Base-by-base conservation (phyloP, 1,140 invertebrate genomes). In the Pachypeltis micranthus region DNA sequence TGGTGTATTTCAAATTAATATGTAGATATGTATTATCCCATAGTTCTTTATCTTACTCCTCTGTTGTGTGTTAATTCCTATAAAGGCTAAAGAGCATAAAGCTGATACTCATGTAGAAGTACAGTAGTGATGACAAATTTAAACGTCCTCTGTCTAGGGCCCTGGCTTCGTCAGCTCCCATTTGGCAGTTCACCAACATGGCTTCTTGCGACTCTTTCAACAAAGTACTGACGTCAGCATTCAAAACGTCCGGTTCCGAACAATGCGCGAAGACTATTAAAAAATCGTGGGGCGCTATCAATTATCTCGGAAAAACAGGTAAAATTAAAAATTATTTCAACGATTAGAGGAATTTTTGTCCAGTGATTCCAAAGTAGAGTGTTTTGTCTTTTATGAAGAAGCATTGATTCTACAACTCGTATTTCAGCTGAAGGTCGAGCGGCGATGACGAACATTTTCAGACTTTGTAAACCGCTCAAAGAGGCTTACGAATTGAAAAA, bases 141-240 rank as follows among this genome's bases (percentile, higher is more conserved):
- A n/a, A n/a, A n/a, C n/a, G n/a, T 39, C 16, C 16, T 39, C 31
- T 10, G 23, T n/a, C n/a, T n/a, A 93, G 95, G n/a, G 87, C 95
- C 1, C 84, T 99, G 59, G 93, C 96, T 28, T 85, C 93, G 2
- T 98, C 94, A 19, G 96, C 96, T 0, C 96, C 96, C 0, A 85
- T 99, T 64, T 84, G 90, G 69, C 91, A 95, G 77, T 98, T 96
- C 72, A 75, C 79, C 1, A 88, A 83, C 23, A 72, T 93, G 66
- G 88, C 85, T 1, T 81, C 85, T 0, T 97, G 96, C 73, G 81
- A 85, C 51, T 80, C 82, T 10, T 98, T 87, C 75, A 76, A 83
- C 65, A 84, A 51, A 66, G 88, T 96, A 58, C 82, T 89, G 0
- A 92, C 91, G 0, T 82, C 85, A 24, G 88, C 86, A 62, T 97